phyloP scores from a whole-genome alignment of 2,888 invertebrate species.

The Idaea straminata region DNA sequence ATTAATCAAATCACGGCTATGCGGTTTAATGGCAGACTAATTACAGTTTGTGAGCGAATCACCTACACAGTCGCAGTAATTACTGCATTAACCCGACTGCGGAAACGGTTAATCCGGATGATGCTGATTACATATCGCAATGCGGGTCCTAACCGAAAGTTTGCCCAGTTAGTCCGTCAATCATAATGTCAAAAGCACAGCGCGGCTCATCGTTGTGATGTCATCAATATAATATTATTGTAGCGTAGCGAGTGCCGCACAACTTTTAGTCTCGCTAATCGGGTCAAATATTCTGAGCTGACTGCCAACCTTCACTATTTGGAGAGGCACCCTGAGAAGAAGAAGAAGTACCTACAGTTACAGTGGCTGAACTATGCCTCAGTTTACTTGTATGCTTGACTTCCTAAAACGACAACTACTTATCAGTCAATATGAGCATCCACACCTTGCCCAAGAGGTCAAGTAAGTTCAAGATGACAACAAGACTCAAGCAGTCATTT shows the following conservation, averaged over 20 bases:
- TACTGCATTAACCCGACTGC: slow-evolving; percentile 54
- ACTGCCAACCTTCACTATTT: too few species aligned
- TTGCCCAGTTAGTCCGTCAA: slow-evolving; percentile 46
- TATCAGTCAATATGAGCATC: too few species aligned
- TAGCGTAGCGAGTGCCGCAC: not conserved
- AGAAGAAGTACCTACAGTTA: too few species aligned
- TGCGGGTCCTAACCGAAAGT: slow-evolving; percentile 50
- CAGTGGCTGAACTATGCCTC: too few species aligned
- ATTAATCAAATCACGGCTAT: slow-evolving; percentile 73
- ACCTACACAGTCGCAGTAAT: slow-evolving; percentile 53
- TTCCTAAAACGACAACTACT: too few species aligned
- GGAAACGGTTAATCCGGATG: slow-evolving; percentile 54
- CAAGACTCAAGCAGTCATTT: not conserved
- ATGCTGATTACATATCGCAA: slow-evolving; percentile 55
- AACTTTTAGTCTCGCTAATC: too few species aligned
- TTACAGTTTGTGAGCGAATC: slow-evolving; percentile 66
- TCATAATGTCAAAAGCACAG: slow-evolving; percentile 38
- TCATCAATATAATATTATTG: slow-evolving; percentile 24
- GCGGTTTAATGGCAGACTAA: slow-evolving; percentile 75
- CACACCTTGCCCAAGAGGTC: too few species aligned
- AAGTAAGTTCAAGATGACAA: too few species aligned
- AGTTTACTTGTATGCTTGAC: too few species aligned
- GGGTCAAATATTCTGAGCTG: too few species aligned
- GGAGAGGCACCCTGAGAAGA: too few species aligned
- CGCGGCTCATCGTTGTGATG: slow-evolving; percentile 37